A percentile compares a stretch with the other conserved stretches of the same genome.
Evolutionary conservation across 2,888 invertebrate species (phyloP).

Genomic region (Campoletis raptor): DNA sequence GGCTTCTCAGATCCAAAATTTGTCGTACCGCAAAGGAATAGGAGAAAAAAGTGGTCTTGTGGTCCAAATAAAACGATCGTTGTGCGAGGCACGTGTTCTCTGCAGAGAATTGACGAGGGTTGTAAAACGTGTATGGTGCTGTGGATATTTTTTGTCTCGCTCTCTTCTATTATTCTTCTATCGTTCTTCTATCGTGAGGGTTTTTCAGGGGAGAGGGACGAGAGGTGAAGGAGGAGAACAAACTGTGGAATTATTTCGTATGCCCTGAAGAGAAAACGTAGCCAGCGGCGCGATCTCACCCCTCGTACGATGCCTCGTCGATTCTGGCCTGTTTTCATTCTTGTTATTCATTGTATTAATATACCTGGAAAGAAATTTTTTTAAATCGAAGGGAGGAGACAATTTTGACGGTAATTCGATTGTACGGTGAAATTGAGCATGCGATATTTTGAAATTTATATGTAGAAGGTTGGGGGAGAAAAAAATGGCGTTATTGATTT

Average conservation of each 20-base stretch:
- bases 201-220: background rate
- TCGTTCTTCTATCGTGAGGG: conserved; percentile 10
- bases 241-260: conserved; percentile 47
- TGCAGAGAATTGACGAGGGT: conserved; percentile 61
- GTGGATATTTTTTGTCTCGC: conserved; percentile 11
- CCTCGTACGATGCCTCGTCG: conserved; percentile 44
- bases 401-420: conserved; percentile 54
- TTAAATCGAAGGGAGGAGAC: conserved; percentile 11
- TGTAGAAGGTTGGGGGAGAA: background rate
- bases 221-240: background rate
- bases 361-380: conserved; percentile 7
- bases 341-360: conserved; percentile 63
- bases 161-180: conserved; percentile 27
- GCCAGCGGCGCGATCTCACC: conserved; percentile 24
- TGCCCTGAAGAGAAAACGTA: conserved; percentile 36
- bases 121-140: conserved; percentile 51
- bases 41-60: conserved; percentile 13
- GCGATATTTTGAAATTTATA: conserved; percentile 50
- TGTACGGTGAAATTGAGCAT: conserved; percentile 63
- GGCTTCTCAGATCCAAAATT: conserved; percentile 46
- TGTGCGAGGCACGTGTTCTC: conserved; percentile 55
- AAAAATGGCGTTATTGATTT: background rate
- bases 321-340: conserved; percentile 49
- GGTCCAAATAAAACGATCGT: conserved; percentile 43
- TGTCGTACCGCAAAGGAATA: conserved; percentile 27